A percentile compares a stretch with the other conserved stretches of the same genome.
These are phyloP conservation scores for Tenthredo distinguenda DNA, from an alignment of 2,888 invertebrate species.

Conservation along the genomic window DNA sequence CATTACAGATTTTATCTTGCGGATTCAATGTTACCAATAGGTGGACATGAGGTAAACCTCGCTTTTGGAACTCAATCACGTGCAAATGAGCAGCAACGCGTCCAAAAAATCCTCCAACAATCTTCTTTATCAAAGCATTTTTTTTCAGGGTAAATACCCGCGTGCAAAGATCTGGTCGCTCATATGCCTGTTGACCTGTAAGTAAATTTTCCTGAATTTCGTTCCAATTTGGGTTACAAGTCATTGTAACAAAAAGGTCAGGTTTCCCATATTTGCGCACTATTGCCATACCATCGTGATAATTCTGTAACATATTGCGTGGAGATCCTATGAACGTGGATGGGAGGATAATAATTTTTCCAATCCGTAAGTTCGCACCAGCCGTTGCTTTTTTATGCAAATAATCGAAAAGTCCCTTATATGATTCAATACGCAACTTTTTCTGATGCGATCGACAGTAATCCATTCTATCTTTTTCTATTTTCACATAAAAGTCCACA, in stretches of 20 bases:
- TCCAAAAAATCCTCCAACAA: constrained; percentile 57
- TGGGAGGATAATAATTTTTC: not conserved
- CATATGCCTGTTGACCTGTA: constrained; percentile 54
- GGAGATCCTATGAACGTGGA: not conserved
- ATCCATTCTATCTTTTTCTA: not conserved
- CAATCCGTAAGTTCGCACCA: not conserved
- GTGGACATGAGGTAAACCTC: constrained; percentile 60
- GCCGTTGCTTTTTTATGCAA: not conserved
- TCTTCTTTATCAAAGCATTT: constrained; percentile 54
- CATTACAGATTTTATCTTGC: constrained; percentile 57
- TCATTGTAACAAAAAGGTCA: not conserved
- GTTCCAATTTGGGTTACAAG: not conserved
- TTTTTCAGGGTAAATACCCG: constrained; percentile 58
- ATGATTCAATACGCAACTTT: constrained; percentile 1
- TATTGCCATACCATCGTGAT: not conserved
- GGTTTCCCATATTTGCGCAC: not conserved
- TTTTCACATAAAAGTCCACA: constrained; percentile 2
- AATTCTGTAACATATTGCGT: no score
- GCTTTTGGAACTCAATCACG: constrained; percentile 60
- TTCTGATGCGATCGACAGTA: not conserved
- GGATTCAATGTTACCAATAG: constrained; percentile 58
- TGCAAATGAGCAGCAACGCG: constrained; percentile 55
- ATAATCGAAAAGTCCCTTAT: not conserved
- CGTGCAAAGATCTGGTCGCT: constrained; percentile 59
- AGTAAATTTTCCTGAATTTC: not conserved